These are phyloP conservation scores for Lipotes vexillifer DNA, from an alignment of 2,113 vertebrate genomes.

Conservation along the genomic window DNA sequence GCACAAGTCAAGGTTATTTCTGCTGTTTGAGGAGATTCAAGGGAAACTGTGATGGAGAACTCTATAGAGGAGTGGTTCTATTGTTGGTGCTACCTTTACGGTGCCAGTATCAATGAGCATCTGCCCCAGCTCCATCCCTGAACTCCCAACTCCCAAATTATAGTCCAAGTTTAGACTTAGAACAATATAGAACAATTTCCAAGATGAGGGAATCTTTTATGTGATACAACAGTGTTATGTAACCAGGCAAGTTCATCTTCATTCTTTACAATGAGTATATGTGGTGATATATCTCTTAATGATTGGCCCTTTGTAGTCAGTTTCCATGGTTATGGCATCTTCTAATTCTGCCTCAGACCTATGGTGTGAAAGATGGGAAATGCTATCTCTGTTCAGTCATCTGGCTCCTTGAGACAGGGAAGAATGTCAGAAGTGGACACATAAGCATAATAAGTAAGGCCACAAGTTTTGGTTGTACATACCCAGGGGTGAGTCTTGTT, in stretches of 20 bases:
- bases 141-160: background rate
- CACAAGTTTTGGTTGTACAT: background rate
- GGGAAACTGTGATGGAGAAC: background rate
- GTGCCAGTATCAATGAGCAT: background rate
- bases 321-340: background rate
- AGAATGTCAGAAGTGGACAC: background rate
- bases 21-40: background rate
- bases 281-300: conserved; percentile 38
- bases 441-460: background rate
- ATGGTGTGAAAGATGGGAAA: background rate
- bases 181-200: conserved; percentile 51
- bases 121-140: background rate
- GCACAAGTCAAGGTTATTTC: background rate
- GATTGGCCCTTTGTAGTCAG: background rate
- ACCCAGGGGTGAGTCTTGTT: background rate
- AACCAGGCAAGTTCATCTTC: conserved; percentile 62
- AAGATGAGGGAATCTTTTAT: conserved; percentile 63
- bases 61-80: rapidly evolving
- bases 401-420: background rate
- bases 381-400: background rate
- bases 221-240: conserved; percentile 39
- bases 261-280: conserved; percentile 46
- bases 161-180: background rate
- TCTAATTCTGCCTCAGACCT: background rate
- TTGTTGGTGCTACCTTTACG: background rate